These are phyloP conservation scores for Aselliscus stoliczkanus DNA, from an alignment of 2,797 vertebrate genomes.

Conservation along the genomic window DNA sequence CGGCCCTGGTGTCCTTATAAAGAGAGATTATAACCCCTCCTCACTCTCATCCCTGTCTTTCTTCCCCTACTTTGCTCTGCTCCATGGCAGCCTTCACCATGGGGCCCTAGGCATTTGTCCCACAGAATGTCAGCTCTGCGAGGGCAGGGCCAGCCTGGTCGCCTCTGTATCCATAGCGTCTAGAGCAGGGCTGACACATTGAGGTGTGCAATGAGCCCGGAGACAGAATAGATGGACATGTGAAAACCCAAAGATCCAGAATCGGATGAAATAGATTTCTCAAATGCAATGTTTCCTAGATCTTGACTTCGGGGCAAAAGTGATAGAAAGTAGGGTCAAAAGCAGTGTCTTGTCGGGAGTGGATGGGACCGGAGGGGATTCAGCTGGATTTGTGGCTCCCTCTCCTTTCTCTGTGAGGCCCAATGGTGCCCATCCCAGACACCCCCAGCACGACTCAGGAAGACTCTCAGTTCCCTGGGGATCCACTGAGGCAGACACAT, in stretches of 20 bases:
- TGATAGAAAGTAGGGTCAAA: background rate
- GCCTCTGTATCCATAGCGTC: rapidly evolving
- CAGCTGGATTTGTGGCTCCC: rapidly evolving
- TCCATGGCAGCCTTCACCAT: background rate
- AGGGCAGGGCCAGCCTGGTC: background rate
- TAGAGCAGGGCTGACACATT: rapidly evolving
- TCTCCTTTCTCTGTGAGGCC: background rate
- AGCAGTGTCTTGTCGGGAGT: rapidly evolving
- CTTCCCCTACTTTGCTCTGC: background rate
- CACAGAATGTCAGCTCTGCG: rapidly evolving
- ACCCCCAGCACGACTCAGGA: too few relatives aligned
- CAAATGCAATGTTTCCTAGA: background rate
- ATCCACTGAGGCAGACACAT: background rate
- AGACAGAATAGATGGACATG: background rate
- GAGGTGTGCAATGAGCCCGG: background rate
- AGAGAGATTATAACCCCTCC: background rate
- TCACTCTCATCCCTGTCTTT: rapidly evolving
- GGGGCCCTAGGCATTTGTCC: background rate
- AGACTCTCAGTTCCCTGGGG: background rate
- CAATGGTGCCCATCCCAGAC: background rate
- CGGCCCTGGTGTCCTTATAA: background rate
- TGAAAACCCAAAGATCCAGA: background rate
- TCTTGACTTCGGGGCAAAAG: background rate
- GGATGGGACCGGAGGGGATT: background rate
- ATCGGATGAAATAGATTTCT: background rate